phyloP scores from a whole-genome alignment of 2,888 invertebrate species.

The Acanthococcus lagerstroemiae region DNA sequence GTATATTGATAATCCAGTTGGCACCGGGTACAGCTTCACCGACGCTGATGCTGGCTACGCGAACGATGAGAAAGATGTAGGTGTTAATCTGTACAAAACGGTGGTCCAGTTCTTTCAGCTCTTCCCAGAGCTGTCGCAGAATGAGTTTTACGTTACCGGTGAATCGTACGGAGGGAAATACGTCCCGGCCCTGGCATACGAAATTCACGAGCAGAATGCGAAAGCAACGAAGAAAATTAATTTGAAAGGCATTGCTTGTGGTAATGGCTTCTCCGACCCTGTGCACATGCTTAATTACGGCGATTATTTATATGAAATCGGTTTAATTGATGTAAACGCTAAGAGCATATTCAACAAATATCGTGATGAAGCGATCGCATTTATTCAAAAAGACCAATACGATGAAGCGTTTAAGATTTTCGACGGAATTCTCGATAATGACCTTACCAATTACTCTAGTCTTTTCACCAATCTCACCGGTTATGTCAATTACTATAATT shows the following conservation, averaged over 20 bases:
- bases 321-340: slow-evolving; percentile 47
- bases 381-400: slow-evolving; percentile 56
- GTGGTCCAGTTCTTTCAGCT: slow-evolving; percentile 71
- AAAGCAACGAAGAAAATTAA: slow-evolving; percentile 53
- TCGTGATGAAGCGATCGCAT: slow-evolving; percentile 50
- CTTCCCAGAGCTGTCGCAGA: slow-evolving; percentile 62
- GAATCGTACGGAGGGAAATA: slow-evolving; percentile 82
- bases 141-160: slow-evolving; percentile 77
- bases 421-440: slow-evolving; percentile 51
- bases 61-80: slow-evolving; percentile 66
- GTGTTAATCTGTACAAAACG: slow-evolving; percentile 64
- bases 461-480: slow-evolving; percentile 65
- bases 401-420: slow-evolving; percentile 60
- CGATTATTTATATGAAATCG: slow-evolving; percentile 68
- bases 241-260: slow-evolving; percentile 60
- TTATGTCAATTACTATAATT: slow-evolving; percentile 65
- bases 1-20: slow-evolving; percentile 88
- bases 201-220: slow-evolving; percentile 50
- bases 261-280: slow-evolving; percentile 72
- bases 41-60: slow-evolving; percentile 65
- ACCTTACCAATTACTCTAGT: slow-evolving; percentile 43
- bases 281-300: slow-evolving; percentile 65
- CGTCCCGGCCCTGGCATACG: slow-evolving; percentile 64
- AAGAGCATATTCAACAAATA: slow-evolving; percentile 50
- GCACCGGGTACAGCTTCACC: slow-evolving; percentile 86